phyloP scores from a whole-genome alignment of 2,797 vertebrate genomes.

The Aeoliscus strigatus region DNA sequence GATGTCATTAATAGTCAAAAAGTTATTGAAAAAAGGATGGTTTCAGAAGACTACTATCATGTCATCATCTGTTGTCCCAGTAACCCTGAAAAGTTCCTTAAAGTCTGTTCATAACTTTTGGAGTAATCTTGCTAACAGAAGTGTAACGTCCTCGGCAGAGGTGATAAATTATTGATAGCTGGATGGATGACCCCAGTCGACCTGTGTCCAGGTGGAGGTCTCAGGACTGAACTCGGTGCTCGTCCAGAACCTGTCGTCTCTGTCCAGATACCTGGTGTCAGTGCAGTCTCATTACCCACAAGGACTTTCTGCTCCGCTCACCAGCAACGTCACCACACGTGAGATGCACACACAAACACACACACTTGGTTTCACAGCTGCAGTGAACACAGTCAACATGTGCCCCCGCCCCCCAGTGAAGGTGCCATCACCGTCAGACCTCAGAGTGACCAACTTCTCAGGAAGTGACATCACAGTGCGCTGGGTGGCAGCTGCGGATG shows the following conservation, averaged over 20 bases:
- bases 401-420: slow-evolving; percentile 75
- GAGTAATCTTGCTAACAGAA: too few species aligned
- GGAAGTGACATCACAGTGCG: slow-evolving; percentile 77
- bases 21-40: too few species aligned
- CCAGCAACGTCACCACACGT: slow-evolving; percentile 85
- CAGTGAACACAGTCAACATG: neutral
- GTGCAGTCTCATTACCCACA: slow-evolving; percentile 77
- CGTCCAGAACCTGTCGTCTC: slow-evolving; percentile 83
- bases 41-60: too few species aligned
- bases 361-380: too few species aligned
- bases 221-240: slow-evolving; percentile 75
- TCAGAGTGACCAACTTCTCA: slow-evolving; percentile 82
- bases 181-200: too few species aligned
- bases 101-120: too few species aligned
- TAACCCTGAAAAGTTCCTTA: too few species aligned
- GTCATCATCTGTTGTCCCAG: too few species aligned
- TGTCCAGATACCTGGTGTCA: slow-evolving; percentile 84
- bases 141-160: too few species aligned
- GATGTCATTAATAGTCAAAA: too few species aligned
- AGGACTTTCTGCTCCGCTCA: slow-evolving; percentile 76
- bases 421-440: slow-evolving; percentile 80
- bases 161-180: too few species aligned
- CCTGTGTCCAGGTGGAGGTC: slow-evolving; percentile 82
- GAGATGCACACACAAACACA: slow-evolving; percentile 51
- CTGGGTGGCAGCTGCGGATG: slow-evolving; percentile 82